These are phyloP conservation scores for Helicolenus hilgendorfi DNA, from an alignment of 2,797 vertebrate genomes.

Conservation along the genomic window DNA sequence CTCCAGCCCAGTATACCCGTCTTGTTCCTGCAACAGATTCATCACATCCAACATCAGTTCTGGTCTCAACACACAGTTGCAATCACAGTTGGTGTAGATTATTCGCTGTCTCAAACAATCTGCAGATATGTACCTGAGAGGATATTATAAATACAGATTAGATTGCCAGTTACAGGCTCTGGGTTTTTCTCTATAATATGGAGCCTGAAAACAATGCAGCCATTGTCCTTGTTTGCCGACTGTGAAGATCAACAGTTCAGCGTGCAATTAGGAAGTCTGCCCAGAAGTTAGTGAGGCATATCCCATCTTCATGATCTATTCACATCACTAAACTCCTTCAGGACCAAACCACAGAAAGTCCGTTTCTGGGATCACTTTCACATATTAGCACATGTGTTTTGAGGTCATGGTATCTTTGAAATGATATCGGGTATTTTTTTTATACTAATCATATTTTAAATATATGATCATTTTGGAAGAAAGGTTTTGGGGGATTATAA, in stretches of 20 bases:
- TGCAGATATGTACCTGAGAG: not conserved
- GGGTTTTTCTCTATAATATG: not conserved
- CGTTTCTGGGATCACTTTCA: not conserved
- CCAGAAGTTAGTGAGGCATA: conserved; percentile 39
- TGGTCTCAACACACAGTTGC: not conserved
- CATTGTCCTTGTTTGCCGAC: conserved; percentile 22
- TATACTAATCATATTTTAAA: not conserved
- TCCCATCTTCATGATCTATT: conserved; percentile 40
- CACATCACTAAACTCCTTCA: not conserved
- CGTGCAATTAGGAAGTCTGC: conserved; percentile 49
- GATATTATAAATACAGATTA: not conserved
- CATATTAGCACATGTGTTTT: not conserved
- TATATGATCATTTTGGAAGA: not conserved
- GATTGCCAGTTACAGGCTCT: not conserved
- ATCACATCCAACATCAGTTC: conserved; percentile 4
- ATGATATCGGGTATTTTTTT: not conserved
- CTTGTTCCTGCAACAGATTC: conserved; percentile 93
- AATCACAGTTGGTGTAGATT: not conserved
- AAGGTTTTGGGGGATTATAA: not conserved
- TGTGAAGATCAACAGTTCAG: conserved; percentile 17
- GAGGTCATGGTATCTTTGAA: not conserved
- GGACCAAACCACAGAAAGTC: not conserved
- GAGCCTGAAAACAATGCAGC: conserved; percentile 18
- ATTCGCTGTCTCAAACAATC: not conserved
- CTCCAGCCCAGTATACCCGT: conserved; percentile 98